A percentile compares a stretch with the other conserved stretches of the same genome.
phyloP scores from a whole-genome alignment of 1,140 invertebrate species.

The Calycopis cecrops region DNA sequence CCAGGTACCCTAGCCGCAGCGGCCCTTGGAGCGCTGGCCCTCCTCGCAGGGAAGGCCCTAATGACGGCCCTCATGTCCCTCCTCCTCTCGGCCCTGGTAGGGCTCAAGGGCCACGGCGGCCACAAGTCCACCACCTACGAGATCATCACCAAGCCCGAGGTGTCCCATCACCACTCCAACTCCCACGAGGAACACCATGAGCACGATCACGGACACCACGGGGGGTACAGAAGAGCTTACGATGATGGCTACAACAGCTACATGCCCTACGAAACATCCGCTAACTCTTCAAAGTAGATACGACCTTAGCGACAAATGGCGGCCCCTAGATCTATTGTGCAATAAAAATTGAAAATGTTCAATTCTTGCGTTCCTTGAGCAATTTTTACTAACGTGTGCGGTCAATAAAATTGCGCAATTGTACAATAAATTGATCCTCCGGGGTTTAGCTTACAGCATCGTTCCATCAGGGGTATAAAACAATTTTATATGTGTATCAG shows the following conservation, averaged over 20 bases:
- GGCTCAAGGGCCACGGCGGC: constrained; percentile 80
- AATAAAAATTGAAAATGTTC: no score
- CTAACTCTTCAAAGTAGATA: no score
- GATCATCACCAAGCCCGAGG: constrained; percentile 86
- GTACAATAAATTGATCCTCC: no score
- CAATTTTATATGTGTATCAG: no score
- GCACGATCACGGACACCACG: constrained; percentile 63
- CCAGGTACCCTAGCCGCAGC: constrained; percentile 82
- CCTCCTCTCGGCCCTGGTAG: constrained; percentile 84
- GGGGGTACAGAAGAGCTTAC: constrained; percentile 71
- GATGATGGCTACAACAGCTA: constrained; percentile 53
- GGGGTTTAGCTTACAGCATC: no score
- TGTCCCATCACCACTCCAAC: constrained; percentile 82
- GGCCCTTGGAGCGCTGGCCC: constrained; percentile 83
- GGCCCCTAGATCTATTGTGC: no score
- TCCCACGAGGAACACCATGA: constrained; percentile 77
- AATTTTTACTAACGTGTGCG: no score
- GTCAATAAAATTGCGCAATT: no score
- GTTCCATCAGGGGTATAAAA: no score
- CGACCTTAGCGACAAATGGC: no score
- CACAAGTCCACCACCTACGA: constrained; percentile 86
- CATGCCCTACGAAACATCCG: constrained; percentile 57
- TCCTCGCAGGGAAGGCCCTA: constrained; percentile 87
- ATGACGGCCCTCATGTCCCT: constrained; percentile 88
- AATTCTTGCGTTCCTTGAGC: no score